Percentiles rank a stretch among this genome's conserved stretches.
Evolutionary conservation across 2,797 vertebrate genomes (phyloP).

Genomic region (Dendrocincla tyrannina): DNA sequence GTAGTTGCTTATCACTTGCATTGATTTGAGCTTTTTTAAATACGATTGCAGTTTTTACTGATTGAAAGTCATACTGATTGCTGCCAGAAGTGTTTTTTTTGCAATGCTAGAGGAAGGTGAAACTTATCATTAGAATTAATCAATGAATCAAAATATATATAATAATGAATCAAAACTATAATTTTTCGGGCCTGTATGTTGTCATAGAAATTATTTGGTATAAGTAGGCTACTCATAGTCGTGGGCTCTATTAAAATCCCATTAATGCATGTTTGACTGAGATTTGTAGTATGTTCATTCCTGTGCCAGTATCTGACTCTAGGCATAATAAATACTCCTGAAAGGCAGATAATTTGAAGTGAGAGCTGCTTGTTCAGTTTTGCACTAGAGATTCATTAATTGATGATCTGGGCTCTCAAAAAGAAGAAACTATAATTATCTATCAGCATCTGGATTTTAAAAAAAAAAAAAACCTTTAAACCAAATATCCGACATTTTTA

Average conservation of each 20-base stretch:
- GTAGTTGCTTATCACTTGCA: background rate
- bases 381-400: background rate
- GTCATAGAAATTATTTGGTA: background rate
- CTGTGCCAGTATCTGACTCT: background rate
- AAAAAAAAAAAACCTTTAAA: background rate
- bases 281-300: background rate
- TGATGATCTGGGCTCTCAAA: background rate
- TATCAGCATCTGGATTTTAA: background rate
- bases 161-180: background rate
- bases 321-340: background rate
- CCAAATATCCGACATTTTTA: background rate
- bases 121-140: background rate
- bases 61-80: background rate
- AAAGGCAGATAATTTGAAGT: conserved; percentile 11
- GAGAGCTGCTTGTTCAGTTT: background rate
- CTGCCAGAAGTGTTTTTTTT: background rate
- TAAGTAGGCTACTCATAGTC: background rate
- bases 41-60: background rate
- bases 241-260: background rate
- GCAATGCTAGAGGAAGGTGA: background rate
- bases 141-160: too few relatives aligned
- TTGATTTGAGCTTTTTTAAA: background rate
- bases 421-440: background rate
- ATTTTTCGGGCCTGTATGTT: conserved; percentile 10
- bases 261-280: background rate